phyloP scores from a whole-genome alignment of 2,797 vertebrate species.

The Merluccius polli region DNA sequence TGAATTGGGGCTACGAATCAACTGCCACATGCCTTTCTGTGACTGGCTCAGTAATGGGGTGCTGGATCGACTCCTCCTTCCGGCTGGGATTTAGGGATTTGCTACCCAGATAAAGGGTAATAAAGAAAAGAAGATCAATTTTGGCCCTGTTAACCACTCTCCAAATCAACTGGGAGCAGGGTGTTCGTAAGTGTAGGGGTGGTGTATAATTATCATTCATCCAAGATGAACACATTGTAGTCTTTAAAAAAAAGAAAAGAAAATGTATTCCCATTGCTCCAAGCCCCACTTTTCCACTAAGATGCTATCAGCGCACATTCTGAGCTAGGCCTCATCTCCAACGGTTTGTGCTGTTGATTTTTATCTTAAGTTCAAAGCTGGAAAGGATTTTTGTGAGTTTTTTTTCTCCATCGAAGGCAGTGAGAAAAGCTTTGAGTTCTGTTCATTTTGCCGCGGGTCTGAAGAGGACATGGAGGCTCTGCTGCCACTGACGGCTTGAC shows the following conservation, averaged over 20 bases:
- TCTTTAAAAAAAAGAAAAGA: too few species aligned
- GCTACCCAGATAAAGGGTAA: slow-evolving; percentile 43
- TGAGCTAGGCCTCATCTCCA: slow-evolving; percentile 31
- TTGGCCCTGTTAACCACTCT: slow-evolving; percentile 47
- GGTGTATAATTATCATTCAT: slow-evolving; percentile 19
- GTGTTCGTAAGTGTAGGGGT: slow-evolving; percentile 23
- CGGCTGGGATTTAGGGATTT: slow-evolving; percentile 65
- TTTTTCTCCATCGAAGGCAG: slow-evolving; percentile 23
- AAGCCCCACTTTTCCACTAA: slow-evolving; percentile 54
- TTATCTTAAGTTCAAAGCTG: slow-evolving; percentile 54
- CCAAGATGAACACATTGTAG: slow-evolving; percentile 60
- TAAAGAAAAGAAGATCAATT: slow-evolving; percentile 10
- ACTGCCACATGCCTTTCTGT: slow-evolving; percentile 34
- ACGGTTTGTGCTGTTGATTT: slow-evolving; percentile 51
- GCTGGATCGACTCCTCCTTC: slow-evolving; percentile 52
- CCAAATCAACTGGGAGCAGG: slow-evolving; percentile 30
- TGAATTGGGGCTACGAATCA: slow-evolving; percentile 48
- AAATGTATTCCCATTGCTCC: slow-evolving; percentile 53
- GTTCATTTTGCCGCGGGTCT: slow-evolving; percentile 3
- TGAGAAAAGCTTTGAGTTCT: slow-evolving; percentile 24
- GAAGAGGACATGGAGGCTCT: not conserved
- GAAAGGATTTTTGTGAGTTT: slow-evolving; percentile 37
- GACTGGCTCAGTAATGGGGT: slow-evolving; percentile 45
- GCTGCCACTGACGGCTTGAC: not conserved
- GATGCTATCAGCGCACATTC: slow-evolving; percentile 57